These are phyloP conservation scores for Prinia subflava DNA, from an alignment of 2,113 vertebrate genomes.

Conservation along the genomic window DNA sequence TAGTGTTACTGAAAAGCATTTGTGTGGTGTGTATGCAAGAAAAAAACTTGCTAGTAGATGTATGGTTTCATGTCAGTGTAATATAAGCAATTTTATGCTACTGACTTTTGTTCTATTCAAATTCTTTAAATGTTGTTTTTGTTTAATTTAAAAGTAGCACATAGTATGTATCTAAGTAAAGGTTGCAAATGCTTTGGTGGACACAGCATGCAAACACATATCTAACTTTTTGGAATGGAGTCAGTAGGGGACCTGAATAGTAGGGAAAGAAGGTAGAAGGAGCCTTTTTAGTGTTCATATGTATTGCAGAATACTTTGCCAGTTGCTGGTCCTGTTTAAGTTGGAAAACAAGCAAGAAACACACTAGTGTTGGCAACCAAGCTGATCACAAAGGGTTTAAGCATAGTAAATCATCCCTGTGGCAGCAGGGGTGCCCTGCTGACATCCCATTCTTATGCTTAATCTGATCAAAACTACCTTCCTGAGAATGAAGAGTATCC, in stretches of 20 bases:
- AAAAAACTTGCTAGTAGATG: neutral
- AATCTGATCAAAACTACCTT: neutral
- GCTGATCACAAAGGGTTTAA: neutral
- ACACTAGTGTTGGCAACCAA: neutral
- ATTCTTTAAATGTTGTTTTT: neutral
- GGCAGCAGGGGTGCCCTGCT: neutral
- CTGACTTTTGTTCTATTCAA: neutral
- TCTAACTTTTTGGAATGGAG: neutral
- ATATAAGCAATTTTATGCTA: neutral
- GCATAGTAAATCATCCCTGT: neutral
- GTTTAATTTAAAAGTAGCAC: neutral
- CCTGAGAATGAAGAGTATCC: neutral
- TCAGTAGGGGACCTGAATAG: neutral
- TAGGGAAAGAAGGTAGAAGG: neutral
- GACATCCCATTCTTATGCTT: neutral
- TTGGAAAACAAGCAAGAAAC: neutral
- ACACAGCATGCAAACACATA: neutral
- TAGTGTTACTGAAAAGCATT: rapidly evolving
- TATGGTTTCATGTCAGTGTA: neutral
- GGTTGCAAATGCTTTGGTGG: neutral
- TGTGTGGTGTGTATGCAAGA: neutral
- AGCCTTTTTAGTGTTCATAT: neutral
- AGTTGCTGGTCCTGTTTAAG: neutral
- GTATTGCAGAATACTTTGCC: neutral
- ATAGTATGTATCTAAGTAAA: neutral